Evolutionary conservation across 2,888 invertebrate species (phyloP).

Genomic region (Chesias legatella): DNA sequence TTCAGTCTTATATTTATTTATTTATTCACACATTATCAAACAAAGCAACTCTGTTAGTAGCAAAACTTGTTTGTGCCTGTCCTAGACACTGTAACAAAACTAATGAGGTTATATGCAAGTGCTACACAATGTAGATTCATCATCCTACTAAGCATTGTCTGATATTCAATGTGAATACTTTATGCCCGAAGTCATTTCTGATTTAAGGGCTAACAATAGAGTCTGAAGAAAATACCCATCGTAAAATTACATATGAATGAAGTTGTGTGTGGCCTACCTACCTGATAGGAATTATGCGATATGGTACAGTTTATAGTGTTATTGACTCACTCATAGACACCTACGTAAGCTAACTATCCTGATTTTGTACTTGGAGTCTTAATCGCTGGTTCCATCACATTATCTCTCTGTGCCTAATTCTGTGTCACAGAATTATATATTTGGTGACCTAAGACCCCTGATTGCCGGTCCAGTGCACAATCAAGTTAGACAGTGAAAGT

Average conservation of each 20-base stretch:
- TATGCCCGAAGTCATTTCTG: slow-evolving; percentile 14
- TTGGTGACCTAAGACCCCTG: neutral
- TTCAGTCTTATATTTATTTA: too few species aligned
- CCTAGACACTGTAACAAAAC: slow-evolving; percentile 31
- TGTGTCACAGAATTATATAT: too few species aligned
- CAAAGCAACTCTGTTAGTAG: too few species aligned
- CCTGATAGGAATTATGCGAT: neutral
- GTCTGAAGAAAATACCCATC: slow-evolving; percentile 14
- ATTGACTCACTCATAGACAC: too few species aligned
- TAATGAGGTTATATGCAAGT: slow-evolving; percentile 30
- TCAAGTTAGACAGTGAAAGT: slow-evolving; percentile 57
- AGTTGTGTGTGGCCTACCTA: slow-evolving; percentile 11
- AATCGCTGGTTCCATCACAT: too few species aligned
- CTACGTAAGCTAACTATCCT: too few species aligned
- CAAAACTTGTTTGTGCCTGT: slow-evolving; percentile 18
- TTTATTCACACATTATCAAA: too few species aligned
- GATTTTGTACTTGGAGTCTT: too few species aligned
- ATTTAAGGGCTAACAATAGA: slow-evolving; percentile 18
- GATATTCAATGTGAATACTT: slow-evolving; percentile 19
- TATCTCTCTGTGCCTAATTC: too few species aligned
- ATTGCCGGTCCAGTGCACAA: slow-evolving; percentile 4
- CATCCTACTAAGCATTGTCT: slow-evolving; percentile 15
- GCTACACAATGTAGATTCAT: slow-evolving; percentile 4
- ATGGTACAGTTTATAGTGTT: too few species aligned
- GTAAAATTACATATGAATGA: slow-evolving; percentile 18